Conservation (phyloP, 2,797 vertebrate genomes). For the Knipowitschia caucasica region DNA sequence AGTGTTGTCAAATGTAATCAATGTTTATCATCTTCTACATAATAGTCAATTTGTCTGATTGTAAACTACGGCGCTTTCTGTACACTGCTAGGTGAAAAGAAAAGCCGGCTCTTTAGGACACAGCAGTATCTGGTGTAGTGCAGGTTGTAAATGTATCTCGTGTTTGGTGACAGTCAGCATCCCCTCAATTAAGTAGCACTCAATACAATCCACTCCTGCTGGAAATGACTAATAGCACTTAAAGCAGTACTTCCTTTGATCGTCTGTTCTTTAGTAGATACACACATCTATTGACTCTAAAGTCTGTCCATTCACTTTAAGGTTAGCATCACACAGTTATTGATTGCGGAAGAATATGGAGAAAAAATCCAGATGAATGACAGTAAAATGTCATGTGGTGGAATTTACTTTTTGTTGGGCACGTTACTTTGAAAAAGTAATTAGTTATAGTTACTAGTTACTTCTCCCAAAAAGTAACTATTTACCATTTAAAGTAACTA, state of each 20-base stretch:
- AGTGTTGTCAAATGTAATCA: no score
- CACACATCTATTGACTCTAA: constrained; percentile 25
- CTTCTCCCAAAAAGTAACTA: no score
- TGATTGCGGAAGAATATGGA: constrained; percentile 29
- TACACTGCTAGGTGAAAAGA: constrained; percentile 12
- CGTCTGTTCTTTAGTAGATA: constrained; percentile 32
- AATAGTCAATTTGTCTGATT: constrained; percentile 17
- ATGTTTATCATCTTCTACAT: background rate
- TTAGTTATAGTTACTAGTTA: no score
- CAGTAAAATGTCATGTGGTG: no score
- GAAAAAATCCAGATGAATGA: no score
- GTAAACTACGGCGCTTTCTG: constrained; percentile 10
- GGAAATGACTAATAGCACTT: constrained; percentile 48
- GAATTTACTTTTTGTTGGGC: no score
- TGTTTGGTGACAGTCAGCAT: constrained; percentile 50
- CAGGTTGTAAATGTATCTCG: constrained; percentile 26
- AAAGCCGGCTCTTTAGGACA: constrained; percentile 3
- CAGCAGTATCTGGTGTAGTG: background rate
- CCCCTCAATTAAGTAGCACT: constrained; percentile 48
- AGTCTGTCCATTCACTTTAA: constrained; percentile 14
- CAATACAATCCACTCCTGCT: constrained; percentile 44
- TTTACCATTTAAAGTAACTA: no score
- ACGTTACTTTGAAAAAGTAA: no score
- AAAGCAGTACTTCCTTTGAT: constrained; percentile 43
- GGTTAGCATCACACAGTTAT: constrained; percentile 32